Evolutionary conservation across 2,888 invertebrate genomes (phyloP).

Genomic region (Cephus pygmeus): DNA sequence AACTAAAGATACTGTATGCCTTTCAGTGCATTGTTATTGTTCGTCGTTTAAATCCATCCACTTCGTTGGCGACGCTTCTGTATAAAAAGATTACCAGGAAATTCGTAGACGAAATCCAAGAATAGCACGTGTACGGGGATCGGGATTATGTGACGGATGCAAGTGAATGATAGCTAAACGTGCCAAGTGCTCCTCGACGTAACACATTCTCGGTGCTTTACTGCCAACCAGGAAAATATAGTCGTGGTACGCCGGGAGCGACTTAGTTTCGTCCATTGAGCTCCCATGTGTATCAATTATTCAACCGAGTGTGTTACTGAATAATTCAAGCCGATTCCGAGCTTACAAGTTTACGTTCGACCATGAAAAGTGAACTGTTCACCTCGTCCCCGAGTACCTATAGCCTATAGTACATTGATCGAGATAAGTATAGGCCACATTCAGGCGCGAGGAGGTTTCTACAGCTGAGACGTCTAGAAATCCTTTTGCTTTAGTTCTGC

Average conservation of each 20-base stretch:
- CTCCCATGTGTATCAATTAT: constrained; percentile 53
- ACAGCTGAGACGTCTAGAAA: background rate
- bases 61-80: background rate
- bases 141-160: background rate
- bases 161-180: background rate
- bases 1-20: background rate
- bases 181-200: constrained; percentile 18
- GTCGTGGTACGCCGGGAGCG: constrained; percentile 18
- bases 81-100: background rate
- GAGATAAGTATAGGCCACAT: background rate
- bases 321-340: constrained; percentile 47
- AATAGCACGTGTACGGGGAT: background rate
- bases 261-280: constrained; percentile 19
- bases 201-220: constrained; percentile 35
- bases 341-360: constrained; percentile 39
- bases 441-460: background rate
- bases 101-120: background rate
- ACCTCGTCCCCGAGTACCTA: constrained; percentile 19
- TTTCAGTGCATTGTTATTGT: background rate
- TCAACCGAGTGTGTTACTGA: constrained; percentile 47
- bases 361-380: constrained; percentile 38
- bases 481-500: background rate
- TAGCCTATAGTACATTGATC: background rate
- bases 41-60: background rate
- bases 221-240: constrained; percentile 38